Evolutionary conservation across 2,113 vertebrate genomes (phyloP).

Genomic region (Coryphaenoides rupestris): DNA sequence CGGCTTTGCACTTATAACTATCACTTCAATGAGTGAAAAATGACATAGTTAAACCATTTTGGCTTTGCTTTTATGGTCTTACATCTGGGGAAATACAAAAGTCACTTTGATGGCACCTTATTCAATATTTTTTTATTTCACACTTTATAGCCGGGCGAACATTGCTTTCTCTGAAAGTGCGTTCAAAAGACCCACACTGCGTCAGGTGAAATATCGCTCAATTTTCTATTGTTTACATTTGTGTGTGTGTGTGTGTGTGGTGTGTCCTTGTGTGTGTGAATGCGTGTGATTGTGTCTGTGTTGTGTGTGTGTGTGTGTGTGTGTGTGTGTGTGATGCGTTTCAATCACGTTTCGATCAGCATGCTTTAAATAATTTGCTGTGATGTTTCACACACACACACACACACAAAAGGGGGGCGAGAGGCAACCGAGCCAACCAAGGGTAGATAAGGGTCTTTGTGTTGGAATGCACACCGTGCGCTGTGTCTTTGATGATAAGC

Average conservation of each 20-base stretch:
- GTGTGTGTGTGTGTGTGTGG: neutral
- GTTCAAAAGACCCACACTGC: conserved; percentile 4
- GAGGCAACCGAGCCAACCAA: conserved; percentile 25
- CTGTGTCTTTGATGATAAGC: conserved; percentile 62
- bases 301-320: too few species aligned
- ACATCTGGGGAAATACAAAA: neutral
- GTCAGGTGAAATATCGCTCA: conserved; percentile 30
- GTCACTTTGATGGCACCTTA: neutral
- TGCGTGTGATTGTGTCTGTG: too few species aligned
- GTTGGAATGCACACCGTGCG: conserved; percentile 23
- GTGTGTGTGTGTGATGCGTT: conserved; percentile 9
- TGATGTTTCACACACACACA: conserved; percentile 13
- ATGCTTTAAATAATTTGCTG: conserved; percentile 14
- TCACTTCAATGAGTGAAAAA: neutral
- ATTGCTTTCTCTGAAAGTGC: neutral
- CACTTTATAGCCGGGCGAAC: neutral
- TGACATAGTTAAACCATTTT: neutral
- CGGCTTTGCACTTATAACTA: neutral
- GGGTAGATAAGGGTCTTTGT: conserved; percentile 33
- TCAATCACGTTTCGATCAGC: conserved; percentile 32
- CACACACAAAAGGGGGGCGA: too few species aligned
- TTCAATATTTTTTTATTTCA: neutral
- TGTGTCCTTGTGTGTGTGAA: too few species aligned
- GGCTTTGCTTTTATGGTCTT: neutral
- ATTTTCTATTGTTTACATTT: conserved; percentile 33